Conservation (phyloP, 2,888 invertebrate genomes). For the Subacronicta megacephala region DNA sequence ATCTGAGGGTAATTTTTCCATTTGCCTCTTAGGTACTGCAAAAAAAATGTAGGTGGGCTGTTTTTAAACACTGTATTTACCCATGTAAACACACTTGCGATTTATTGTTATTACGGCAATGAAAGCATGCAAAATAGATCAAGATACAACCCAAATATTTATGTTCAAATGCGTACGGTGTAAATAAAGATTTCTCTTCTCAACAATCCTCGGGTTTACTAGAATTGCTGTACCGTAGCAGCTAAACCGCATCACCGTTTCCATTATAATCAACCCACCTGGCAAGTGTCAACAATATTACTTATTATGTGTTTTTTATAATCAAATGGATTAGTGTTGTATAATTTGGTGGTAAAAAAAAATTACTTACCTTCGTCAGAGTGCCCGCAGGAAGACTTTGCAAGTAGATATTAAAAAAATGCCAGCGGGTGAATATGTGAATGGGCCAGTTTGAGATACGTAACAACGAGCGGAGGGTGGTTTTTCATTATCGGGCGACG, state of each 20-base stretch:
- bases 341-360: background rate
- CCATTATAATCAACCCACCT: no score
- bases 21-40: conserved; percentile 6
- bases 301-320: no score
- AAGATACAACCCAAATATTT: conserved; percentile 56
- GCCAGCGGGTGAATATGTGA: conserved; percentile 17
- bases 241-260: conserved; percentile 4
- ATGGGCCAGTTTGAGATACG: conserved; percentile 11
- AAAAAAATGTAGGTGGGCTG: conserved; percentile 17
- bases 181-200: conserved; percentile 33
- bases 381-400: no score
- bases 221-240: conserved; percentile 28
- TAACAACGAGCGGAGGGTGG: conserved; percentile 22
- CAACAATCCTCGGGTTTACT: conserved; percentile 10
- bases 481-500: conserved; percentile 57
- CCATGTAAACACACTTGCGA: conserved; percentile 27
- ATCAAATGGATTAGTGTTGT: no score
- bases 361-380: no score
- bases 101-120: conserved; percentile 52
- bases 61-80: conserved; percentile 24
- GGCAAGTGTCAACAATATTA: no score
- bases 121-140: conserved; percentile 38
- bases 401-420: background rate
- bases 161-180: conserved; percentile 41
- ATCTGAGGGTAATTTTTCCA: conserved; percentile 30